Evolutionary conservation across 2,888 invertebrate genomes (phyloP), one percentile per base, ranked within the genome.

Genomic region (Noctua janthe): DNA sequence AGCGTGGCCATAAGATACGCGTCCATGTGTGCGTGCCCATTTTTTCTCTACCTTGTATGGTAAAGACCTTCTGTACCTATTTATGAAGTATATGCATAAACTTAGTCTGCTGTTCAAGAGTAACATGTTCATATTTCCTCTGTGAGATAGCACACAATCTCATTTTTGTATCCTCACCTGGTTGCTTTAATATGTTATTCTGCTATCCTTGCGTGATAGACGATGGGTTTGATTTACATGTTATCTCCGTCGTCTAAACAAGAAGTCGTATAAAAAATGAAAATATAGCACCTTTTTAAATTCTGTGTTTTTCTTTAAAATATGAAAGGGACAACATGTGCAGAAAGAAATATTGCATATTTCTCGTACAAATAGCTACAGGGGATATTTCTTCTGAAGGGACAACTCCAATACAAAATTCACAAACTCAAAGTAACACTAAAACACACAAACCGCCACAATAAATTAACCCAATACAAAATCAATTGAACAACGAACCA

Each of bases 401-500:
- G 1, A 64, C 39, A 64, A 64, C 54, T n/a, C 15, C 35, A 81
- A 35, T 23, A 47, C 15, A 66, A 0, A 17, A 59, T 67, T 43
- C 43, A 59, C 11, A 70, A 74, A 56, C 62, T 35, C 29, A 72
- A 49, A 85, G 29, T 59, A 77, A 67, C 47, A 77, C 47, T 67
- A 35, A 59, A 66, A 83, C 47, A 51, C 23, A 43, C 29, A 80
- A 80, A 74, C 49, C 13, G 13, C 39, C 15, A n/a, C 51, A 72
- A 59, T 62, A 81, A 79, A 80, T 83, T 79, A 77, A 74, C 80
- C 85, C 81, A 82, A 80, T 81, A 83, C 85, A 87, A 89, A 83
- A 86, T 86, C 88, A 88, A 86, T 88, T 87, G 87, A 90, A 87
- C 89, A 89, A 87, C 85, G 87, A 88, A 85, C 66, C 70, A 75